Evolutionary conservation across 2,797 vertebrate species (phyloP).

Genomic region (Tapirus indicus): DNA sequence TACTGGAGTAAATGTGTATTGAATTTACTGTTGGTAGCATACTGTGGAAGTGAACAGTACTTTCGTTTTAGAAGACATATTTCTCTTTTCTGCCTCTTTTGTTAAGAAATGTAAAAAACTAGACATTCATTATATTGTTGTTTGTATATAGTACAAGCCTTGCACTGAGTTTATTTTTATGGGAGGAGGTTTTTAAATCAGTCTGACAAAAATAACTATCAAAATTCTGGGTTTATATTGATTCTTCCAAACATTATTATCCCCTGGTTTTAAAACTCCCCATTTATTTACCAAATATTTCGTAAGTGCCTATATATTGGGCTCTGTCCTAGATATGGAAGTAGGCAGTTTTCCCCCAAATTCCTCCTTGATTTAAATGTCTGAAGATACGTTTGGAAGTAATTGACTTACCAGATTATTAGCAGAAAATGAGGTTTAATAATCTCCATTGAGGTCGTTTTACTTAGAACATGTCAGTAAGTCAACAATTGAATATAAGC

Average conservation of each 20-base stretch:
- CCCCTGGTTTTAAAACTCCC: not conserved
- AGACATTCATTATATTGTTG: not conserved
- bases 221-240: not conserved
- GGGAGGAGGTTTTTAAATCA: slow-evolving; percentile 19
- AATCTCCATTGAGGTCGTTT: not conserved
- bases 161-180: not conserved
- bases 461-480: not conserved
- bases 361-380: not conserved
- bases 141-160: not conserved
- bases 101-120: not conserved
- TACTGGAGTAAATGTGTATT: not conserved
- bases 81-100: slow-evolving; percentile 16
- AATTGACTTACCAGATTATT: not conserved
- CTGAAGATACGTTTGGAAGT: not conserved
- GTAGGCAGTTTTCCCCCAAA: not conserved
- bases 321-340: not conserved
- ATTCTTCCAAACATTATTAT: not conserved
- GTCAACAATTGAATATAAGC: not conserved
- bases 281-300: not conserved
- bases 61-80: slow-evolving; percentile 54
- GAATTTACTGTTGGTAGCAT: not conserved
- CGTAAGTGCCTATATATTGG: not conserved
- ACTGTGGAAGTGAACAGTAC: not conserved
- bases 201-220: not conserved
- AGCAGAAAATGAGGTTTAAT: not conserved